Percentiles rank a stretch among this genome's conserved stretches.
These are phyloP conservation scores for Lepus europaeus DNA, from an alignment of 2,113 vertebrate genomes.

Conservation along the genomic window DNA sequence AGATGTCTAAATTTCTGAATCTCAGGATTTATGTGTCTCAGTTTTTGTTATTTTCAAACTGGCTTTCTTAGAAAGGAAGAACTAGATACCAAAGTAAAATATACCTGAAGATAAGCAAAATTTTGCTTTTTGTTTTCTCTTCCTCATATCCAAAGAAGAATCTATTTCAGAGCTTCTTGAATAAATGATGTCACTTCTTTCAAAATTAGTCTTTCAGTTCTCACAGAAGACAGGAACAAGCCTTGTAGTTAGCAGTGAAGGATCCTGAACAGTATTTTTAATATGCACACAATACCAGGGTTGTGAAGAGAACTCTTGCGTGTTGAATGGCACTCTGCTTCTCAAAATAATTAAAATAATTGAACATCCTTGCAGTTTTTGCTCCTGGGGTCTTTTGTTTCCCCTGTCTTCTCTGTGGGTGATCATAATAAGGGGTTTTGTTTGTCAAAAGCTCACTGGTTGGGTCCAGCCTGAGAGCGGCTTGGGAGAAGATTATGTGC, in stretches of 20 bases:
- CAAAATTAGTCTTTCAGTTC: conserved; percentile 39
- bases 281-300: conserved; percentile 56
- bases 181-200: background rate
- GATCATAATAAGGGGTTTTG: conserved; percentile 47
- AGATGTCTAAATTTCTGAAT: background rate
- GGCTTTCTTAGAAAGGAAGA: conserved; percentile 6
- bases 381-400: conserved; percentile 75
- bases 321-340: conserved; percentile 76
- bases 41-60: conserved; percentile 12
- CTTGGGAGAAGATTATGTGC: conserved; percentile 69
- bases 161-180: background rate
- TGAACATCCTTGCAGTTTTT: conserved; percentile 69
- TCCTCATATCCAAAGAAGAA: background rate
- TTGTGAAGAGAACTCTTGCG: conserved; percentile 66
- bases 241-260: conserved; percentile 49
- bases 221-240: conserved; percentile 67
- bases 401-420: conserved; percentile 39
- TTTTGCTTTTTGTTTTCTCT: background rate
- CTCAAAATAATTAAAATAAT: conserved; percentile 70
- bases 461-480: background rate
- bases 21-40: background rate
- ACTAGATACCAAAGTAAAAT: background rate
- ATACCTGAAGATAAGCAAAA: background rate
- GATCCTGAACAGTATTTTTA: conserved; percentile 77
- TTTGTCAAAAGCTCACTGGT: conserved; percentile 37